A percentile compares a stretch with the other conserved stretches of the same genome.
These are phyloP conservation scores for Falco peregrinus DNA, from an alignment of 2,797 vertebrate species.

Conservation along the genomic window DNA sequence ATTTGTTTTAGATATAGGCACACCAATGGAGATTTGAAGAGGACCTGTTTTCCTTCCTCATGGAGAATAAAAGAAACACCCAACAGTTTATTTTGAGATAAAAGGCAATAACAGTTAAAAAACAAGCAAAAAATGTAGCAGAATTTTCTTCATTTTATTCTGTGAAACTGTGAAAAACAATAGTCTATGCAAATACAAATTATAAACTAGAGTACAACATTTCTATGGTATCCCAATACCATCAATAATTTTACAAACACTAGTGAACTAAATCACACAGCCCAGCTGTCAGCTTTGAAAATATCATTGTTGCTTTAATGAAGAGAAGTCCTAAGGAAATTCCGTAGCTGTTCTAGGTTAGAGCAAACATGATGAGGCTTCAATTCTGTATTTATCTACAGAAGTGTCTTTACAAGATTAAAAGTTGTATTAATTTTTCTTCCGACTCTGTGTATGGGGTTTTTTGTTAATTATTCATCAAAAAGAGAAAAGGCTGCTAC, in stretches of 20 bases:
- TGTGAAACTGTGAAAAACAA: not conserved
- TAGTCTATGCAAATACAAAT: not conserved
- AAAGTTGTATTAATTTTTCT: not conserved
- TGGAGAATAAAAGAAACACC: not conserved
- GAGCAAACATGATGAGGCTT: not conserved
- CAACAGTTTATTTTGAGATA: not conserved
- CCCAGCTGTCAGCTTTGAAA: not conserved
- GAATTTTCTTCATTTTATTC: not conserved
- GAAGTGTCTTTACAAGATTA: not conserved
- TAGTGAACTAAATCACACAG: not conserved
- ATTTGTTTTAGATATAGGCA: not conserved
- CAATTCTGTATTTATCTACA: not conserved
- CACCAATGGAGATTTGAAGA: not conserved
- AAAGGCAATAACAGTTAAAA: not conserved
- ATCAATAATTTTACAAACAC: not conserved
- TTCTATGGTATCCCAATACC: not conserved
- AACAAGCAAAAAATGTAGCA: accelerated
- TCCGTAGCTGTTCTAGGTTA: not conserved
- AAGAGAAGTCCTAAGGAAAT: not conserved
- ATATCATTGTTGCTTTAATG: not conserved
- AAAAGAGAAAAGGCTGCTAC: not conserved
- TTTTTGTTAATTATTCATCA: slow-evolving; percentile 24
- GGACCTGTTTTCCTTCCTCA: not conserved
- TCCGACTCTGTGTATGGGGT: not conserved
- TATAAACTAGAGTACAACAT: not conserved